Evolutionary conservation across 2,888 invertebrate genomes (phyloP).

Genomic region (Noctua fimbriata): DNA sequence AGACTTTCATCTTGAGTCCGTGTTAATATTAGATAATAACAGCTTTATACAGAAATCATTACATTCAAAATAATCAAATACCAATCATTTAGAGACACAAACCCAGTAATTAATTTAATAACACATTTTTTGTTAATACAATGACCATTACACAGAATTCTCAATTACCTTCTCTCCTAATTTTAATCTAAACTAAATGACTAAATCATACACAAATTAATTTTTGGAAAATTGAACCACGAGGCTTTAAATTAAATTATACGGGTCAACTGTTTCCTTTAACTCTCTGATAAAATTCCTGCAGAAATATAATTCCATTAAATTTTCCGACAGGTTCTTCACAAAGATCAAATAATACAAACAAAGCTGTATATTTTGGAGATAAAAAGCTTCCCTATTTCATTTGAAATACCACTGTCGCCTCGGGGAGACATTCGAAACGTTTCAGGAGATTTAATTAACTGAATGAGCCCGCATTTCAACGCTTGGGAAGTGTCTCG

Average conservation of each 20-base stretch:
- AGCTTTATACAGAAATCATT: too few relatives aligned
- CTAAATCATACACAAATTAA: not conserved
- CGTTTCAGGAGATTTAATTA: slow-evolving; percentile 23
- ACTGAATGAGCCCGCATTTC: slow-evolving; percentile 11
- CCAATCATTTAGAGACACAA: not conserved
- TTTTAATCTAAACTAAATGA: not conserved
- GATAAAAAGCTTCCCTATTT: not conserved
- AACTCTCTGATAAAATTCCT: not conserved
- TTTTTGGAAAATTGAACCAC: not conserved
- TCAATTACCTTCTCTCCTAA: not conserved
- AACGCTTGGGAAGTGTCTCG: not conserved
- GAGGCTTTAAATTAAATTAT: not conserved
- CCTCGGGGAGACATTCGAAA: not conserved
- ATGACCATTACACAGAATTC: not conserved
- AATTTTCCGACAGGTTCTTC: not conserved
- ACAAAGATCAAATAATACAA: not conserved
- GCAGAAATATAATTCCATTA: not conserved
- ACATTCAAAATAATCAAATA: not conserved
- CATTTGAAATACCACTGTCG: slow-evolving; percentile 5
- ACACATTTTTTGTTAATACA: too few relatives aligned
- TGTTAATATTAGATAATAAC: not conserved
- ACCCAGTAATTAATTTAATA: not conserved
- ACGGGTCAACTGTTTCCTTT: not conserved
- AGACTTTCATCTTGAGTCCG: too few relatives aligned
- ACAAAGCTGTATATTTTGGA: not conserved